These are phyloP conservation scores for Pedionomus torquatus DNA, from an alignment of 2,113 vertebrate genomes.

Conservation along the genomic window DNA sequence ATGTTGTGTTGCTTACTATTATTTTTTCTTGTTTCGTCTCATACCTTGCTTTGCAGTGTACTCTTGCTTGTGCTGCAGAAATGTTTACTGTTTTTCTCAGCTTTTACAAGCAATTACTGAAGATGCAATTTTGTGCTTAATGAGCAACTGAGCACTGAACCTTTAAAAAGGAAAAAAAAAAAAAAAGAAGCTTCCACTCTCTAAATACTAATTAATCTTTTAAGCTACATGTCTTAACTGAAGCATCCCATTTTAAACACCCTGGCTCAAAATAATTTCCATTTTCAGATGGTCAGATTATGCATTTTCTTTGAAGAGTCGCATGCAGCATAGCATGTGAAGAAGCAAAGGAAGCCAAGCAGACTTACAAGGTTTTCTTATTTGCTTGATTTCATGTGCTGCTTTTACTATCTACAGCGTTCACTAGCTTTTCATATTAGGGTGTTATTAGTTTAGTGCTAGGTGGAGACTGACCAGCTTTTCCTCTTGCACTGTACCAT, in stretches of 20 bases:
- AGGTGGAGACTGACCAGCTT: neutral
- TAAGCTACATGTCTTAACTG: neutral
- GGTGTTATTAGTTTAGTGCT: neutral
- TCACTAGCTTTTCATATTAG: neutral
- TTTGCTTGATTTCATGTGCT: neutral
- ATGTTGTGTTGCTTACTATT: neutral
- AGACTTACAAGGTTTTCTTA: neutral
- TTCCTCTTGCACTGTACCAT: rapidly evolving
- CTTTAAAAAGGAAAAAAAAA: neutral
- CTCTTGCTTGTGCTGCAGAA: neutral
- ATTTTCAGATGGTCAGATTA: neutral
- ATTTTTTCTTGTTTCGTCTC: neutral
- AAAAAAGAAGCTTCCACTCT: neutral
- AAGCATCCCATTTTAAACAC: neutral
- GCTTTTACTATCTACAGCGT: neutral
- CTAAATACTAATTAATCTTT: conserved; percentile 42
- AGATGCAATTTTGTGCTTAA: conserved; percentile 49
- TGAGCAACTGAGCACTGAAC: conserved; percentile 15
- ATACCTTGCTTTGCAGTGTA: neutral
- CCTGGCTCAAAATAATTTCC: neutral
- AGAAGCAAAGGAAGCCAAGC: neutral
- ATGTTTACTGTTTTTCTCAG: conserved; percentile 7
- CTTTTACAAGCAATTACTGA: conserved; percentile 42
- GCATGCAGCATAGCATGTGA: neutral
- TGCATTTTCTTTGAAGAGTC: neutral